A percentile compares a stretch with the other conserved stretches of the same genome.
phyloP scores from a whole-genome alignment of 2,888 invertebrate genomes.

The Sarcophaga caerulescens region DNA sequence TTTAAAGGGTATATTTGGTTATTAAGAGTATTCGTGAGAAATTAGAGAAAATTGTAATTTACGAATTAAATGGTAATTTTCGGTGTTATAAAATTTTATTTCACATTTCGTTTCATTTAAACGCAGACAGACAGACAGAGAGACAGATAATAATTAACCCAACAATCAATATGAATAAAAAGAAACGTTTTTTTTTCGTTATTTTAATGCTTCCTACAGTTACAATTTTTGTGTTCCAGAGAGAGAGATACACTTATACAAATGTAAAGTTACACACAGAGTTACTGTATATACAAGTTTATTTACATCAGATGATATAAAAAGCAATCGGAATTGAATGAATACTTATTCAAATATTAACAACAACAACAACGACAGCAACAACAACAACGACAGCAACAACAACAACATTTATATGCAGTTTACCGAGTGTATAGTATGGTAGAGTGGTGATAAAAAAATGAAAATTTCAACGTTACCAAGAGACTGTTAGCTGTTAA shows the following conservation, averaged over 20 bases:
- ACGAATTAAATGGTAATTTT: constrained; percentile 62
- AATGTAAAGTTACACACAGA: not conserved
- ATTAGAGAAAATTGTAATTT: constrained; percentile 60
- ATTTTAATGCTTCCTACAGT: not conserved
- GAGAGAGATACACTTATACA: not conserved
- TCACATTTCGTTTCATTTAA: constrained; percentile 26
- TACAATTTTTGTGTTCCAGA: not conserved
- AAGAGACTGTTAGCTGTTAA: not conserved
- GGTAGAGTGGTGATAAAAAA: constrained; percentile 7
- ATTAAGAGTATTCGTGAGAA: constrained; percentile 38
- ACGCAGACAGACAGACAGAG: not conserved
- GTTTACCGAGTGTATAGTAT: not conserved
- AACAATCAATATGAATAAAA: constrained; percentile 44
- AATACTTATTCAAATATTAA: constrained; percentile 38
- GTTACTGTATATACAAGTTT: not conserved
- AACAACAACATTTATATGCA: not conserved
- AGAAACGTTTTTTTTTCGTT: not conserved
- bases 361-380: not conserved
- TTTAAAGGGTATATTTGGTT: not conserved
- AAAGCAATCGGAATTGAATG: constrained; percentile 49
- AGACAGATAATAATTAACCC: not conserved
- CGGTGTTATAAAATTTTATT: constrained; percentile 58
- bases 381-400: not conserved
- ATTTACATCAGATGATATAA: constrained; percentile 13
- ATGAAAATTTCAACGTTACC: not conserved